Conservation (phyloP, 1,140 invertebrate species). For the Palaemon carinicauda region DNA sequence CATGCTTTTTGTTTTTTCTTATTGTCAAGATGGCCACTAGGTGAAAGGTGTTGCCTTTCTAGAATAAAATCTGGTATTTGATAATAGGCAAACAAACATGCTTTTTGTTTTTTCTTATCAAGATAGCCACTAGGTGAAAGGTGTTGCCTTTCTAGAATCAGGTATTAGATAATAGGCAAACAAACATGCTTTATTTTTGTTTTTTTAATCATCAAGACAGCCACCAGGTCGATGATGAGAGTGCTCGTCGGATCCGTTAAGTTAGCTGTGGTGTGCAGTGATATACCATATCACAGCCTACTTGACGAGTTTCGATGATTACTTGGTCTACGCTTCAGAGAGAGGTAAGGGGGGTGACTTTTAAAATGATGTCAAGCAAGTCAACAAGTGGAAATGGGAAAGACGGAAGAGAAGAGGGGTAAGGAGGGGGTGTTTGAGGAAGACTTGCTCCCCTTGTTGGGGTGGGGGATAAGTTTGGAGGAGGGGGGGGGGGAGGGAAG, state of each 20-base stretch:
- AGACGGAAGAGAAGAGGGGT: neutral
- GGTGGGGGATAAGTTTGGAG: no score
- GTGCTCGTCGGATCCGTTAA: conserved; percentile 59
- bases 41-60: no score
- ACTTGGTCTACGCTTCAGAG: neutral
- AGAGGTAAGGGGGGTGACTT: no score
- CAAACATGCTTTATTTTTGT: no score
- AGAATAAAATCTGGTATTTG: no score
- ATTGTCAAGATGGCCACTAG: no score
- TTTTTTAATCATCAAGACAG: neutral
- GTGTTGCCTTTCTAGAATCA: no score
- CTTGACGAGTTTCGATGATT: conserved; percentile 62
- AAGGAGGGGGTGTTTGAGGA: neutral
- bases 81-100: no score
- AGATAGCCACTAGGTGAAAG: no score
- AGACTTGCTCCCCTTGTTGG: neutral
- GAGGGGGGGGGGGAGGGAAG: neutral
- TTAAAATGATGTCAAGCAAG: no score
- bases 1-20: neutral
- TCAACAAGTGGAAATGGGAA: neutral
- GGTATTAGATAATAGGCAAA: no score
- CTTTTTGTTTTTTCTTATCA: no score
- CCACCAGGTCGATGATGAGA: neutral
- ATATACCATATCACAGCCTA: conserved; percentile 65
- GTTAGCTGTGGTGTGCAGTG: conserved; percentile 62